Evolutionary conservation across 2,888 invertebrate species (phyloP).

Genomic region (Perizoma flavofasciatum): DNA sequence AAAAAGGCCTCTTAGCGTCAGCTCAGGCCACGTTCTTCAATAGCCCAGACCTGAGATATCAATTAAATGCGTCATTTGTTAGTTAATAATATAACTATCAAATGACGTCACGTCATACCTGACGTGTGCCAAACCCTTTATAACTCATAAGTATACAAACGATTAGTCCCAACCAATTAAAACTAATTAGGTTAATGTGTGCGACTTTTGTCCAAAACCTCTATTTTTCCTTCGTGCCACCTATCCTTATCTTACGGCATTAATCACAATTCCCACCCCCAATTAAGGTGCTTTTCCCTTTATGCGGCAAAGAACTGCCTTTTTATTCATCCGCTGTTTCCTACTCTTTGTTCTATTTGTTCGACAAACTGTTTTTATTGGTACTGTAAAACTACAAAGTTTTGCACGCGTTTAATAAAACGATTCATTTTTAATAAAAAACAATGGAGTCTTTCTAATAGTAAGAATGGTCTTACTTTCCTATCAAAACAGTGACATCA

Average conservation of each 20-base stretch:
- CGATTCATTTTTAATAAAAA: constrained; percentile 39
- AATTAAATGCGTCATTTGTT: no score
- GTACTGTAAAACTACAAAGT: constrained; percentile 58
- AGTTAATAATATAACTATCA: no score
- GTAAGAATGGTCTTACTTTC: no score
- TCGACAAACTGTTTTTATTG: constrained; percentile 67
- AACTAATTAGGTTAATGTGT: constrained; percentile 83
- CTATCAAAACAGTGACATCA: no score
- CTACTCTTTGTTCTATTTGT: constrained; percentile 65
- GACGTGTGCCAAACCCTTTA: constrained; percentile 44
- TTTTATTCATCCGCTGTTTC: constrained; percentile 68
- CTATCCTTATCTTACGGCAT: constrained; percentile 80
- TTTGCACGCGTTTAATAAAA: constrained; percentile 52
- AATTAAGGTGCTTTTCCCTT: constrained; percentile 69
- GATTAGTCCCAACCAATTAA: constrained; percentile 79
- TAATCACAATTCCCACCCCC: constrained; percentile 82
- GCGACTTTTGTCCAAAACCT: constrained; percentile 69
- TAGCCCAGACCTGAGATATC: no score
- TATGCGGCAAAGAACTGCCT: constrained; percentile 48
- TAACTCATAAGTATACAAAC: constrained; percentile 70
- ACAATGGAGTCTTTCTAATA: constrained; percentile 8
- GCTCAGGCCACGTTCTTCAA: no score
- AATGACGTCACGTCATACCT: no score
- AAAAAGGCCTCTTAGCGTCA: no score
- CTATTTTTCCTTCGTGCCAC: constrained; percentile 66